Conservation (phyloP, 2,888 invertebrate genomes). For the Andrena bucephala region DNA sequence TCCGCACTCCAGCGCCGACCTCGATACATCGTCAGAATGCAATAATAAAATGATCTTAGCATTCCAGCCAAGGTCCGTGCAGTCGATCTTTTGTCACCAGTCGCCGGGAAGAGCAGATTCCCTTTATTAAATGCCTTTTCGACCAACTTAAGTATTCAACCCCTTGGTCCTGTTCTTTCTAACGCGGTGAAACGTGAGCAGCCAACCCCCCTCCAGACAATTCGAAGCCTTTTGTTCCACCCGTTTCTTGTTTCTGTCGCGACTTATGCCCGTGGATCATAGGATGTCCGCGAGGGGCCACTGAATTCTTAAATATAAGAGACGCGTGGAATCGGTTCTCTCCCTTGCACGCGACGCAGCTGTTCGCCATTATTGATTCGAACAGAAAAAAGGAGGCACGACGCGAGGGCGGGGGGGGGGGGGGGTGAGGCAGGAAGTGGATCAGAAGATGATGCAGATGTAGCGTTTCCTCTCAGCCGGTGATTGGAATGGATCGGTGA, state of each 20-base stretch:
- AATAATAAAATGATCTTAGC: slow-evolving; percentile 44
- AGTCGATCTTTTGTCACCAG: slow-evolving; percentile 23
- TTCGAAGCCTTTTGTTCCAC: slow-evolving; percentile 19
- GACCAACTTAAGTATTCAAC: slow-evolving; percentile 37
- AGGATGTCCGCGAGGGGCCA: not conserved
- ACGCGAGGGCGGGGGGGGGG: not conserved
- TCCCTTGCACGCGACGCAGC: not conserved
- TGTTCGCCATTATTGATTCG: slow-evolving; percentile 38
- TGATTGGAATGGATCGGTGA: slow-evolving; percentile 69
- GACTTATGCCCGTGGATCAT: not conserved
- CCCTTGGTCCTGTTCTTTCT: slow-evolving; percentile 30
- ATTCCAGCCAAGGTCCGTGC: not conserved
- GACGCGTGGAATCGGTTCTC: not conserved
- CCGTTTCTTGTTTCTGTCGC: too few relatives aligned
- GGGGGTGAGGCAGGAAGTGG: slow-evolving; percentile 23
- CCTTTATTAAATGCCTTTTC: slow-evolving; percentile 47
- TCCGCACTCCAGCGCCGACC: not conserved
- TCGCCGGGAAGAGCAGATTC: slow-evolving; percentile 13
- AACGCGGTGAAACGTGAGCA: slow-evolving; percentile 11
- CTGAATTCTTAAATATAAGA: slow-evolving; percentile 35
- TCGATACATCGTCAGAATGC: not conserved
- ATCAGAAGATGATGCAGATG: slow-evolving; percentile 61
- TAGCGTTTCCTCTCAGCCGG: slow-evolving; percentile 56
- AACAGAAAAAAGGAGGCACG: slow-evolving; percentile 10
- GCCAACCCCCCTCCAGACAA: not conserved